phyloP scores from a whole-genome alignment of 1,140 invertebrate species.

The Drosophila orosa region DNA sequence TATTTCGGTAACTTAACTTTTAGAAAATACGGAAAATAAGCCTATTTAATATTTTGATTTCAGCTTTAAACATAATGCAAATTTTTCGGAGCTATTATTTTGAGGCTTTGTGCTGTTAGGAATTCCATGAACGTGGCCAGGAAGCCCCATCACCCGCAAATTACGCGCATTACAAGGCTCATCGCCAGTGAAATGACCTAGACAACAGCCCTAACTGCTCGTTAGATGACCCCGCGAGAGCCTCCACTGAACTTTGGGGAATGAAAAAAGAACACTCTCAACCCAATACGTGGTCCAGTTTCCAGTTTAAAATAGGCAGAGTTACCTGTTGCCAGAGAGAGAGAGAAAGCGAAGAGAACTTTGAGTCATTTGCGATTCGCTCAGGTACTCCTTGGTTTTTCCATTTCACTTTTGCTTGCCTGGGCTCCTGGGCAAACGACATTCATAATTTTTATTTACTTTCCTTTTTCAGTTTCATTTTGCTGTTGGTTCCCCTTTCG shows the following conservation, averaged over 20 bases:
- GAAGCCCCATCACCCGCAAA: conserved; percentile 44
- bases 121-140: conserved; percentile 37
- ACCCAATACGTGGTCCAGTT: conserved; percentile 41
- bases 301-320: conserved; percentile 7
- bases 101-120: conserved; percentile 1
- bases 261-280: conserved; percentile 30
- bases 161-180: conserved; percentile 67
- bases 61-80: not conserved
- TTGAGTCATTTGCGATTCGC: conserved; percentile 31
- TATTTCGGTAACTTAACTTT: too few relatives aligned
- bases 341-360: conserved; percentile 10
- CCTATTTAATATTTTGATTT: not conserved
- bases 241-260: conserved; percentile 40
- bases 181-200: conserved; percentile 61
- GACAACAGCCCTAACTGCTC: conserved; percentile 62
- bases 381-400: conserved; percentile 14
- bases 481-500: conserved; percentile 20
- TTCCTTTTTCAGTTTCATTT: conserved; percentile 50
- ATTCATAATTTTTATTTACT: conserved; percentile 80
- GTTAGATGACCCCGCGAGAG: conserved; percentile 43
- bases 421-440: conserved; percentile 52
- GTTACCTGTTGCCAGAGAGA: conserved; percentile 62
- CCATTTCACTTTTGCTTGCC: conserved; percentile 14
- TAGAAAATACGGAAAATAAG: too few relatives aligned
- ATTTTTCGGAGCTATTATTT: not conserved